Evolutionary conservation across 2,888 invertebrate species (phyloP).

Genomic region (Alitta virens): DNA sequence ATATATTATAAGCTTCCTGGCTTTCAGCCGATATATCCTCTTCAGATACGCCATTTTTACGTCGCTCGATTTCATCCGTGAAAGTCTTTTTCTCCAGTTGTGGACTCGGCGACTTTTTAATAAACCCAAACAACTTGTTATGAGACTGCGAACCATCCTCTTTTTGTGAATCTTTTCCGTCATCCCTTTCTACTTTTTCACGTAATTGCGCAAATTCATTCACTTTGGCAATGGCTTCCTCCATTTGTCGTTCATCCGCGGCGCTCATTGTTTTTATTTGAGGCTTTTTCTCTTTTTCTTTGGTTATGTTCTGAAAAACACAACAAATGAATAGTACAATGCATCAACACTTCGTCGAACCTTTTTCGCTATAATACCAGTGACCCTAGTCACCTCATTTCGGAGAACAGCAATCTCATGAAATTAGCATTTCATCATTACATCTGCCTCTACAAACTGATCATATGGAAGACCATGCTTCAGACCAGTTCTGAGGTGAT

Average conservation of each 20-base stretch:
- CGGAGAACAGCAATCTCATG: too few relatives aligned
- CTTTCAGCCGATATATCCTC: constrained; percentile 68
- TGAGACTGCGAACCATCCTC: not conserved
- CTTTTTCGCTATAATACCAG: too few relatives aligned
- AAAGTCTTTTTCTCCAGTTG: constrained; percentile 12
- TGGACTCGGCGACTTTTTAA: not conserved
- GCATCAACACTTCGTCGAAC: too few relatives aligned
- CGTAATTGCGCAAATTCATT: constrained; percentile 73
- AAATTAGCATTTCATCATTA: too few relatives aligned
- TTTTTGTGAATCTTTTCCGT: not conserved
- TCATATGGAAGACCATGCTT: too few relatives aligned
- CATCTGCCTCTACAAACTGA: too few relatives aligned
- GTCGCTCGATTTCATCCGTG: constrained; percentile 22
- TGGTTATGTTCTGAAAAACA: not conserved
- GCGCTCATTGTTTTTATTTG: constrained; percentile 87
- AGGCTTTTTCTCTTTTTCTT: constrained; percentile 4
- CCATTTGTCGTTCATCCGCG: constrained; percentile 85
- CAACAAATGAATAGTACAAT: constrained; percentile 1
- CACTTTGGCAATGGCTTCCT: constrained; percentile 89
- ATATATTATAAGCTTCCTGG: constrained; percentile 86
- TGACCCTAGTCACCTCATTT: too few relatives aligned
- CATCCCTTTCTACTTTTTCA: not conserved
- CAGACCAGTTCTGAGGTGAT: too few relatives aligned
- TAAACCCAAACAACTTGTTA: not conserved
- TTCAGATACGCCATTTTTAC: not conserved